phyloP scores from a whole-genome alignment of 1,140 invertebrate genomes.

The Bombyx mori region DNA sequence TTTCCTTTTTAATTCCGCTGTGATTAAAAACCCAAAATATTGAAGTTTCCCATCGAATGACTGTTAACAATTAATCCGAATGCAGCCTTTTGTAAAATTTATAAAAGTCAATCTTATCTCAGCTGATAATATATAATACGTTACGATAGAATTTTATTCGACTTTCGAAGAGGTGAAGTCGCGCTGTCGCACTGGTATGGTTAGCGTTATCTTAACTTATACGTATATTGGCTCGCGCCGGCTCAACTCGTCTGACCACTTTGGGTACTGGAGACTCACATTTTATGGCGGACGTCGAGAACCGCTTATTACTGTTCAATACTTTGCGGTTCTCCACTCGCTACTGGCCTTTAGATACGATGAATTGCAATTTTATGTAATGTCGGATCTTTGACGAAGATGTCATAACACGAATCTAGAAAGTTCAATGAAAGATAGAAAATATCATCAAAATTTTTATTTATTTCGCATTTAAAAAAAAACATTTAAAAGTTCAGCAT shows the following conservation, averaged over 20 bases:
- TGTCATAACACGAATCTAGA: neutral
- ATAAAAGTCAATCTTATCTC: too few relatives aligned
- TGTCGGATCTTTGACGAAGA: neutral
- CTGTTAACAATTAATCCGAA: too few relatives aligned
- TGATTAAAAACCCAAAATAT: too few relatives aligned
- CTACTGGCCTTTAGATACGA: slow-evolving; percentile 13
- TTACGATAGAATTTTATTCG: too few relatives aligned
- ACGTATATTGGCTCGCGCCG: slow-evolving; percentile 26
- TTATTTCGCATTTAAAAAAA: slow-evolving; percentile 32
- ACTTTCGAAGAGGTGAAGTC: too few relatives aligned
- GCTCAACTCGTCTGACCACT: slow-evolving; percentile 46
- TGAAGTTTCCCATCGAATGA: too few relatives aligned
- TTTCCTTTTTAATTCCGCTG: too few relatives aligned
- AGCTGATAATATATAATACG: too few relatives aligned
- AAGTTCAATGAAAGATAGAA: slow-evolving; percentile 8
- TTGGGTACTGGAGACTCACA: slow-evolving; percentile 2
- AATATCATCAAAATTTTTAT: slow-evolving; percentile 31
- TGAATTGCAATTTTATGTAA: slow-evolving; percentile 1
- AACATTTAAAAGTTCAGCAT: slow-evolving; percentile 10
- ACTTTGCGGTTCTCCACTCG: slow-evolving; percentile 4
- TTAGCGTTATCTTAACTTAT: neutral
- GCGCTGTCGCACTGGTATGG: too few relatives aligned
- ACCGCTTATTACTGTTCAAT: slow-evolving; percentile 13
- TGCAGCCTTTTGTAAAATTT: too few relatives aligned
- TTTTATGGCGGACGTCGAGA: slow-evolving; percentile 4